These are phyloP conservation scores for Cosmorhoe ocellata DNA, from an alignment of 2,888 invertebrate genomes.

Conservation along the genomic window DNA sequence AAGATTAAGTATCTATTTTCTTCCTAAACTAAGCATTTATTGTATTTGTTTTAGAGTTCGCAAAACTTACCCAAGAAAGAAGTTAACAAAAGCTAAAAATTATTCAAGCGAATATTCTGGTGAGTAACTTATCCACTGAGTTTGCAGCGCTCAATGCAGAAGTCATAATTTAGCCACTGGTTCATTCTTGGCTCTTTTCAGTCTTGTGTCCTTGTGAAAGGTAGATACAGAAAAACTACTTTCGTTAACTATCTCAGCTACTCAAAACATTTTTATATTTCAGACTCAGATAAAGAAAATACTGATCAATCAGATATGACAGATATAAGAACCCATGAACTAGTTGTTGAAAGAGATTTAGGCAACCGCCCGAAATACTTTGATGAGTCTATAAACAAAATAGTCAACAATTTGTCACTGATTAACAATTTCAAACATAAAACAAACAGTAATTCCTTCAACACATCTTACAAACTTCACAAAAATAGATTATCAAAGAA, in stretches of 20 bases:
- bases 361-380: conserved; percentile 36
- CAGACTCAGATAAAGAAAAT: conserved; percentile 72
- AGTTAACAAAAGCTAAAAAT: conserved; percentile 44
- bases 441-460: conserved; percentile 35
- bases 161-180: no score
- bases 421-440: conserved; percentile 46
- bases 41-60: conserved; percentile 43
- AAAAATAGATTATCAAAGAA: conserved; percentile 47
- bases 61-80: conserved; percentile 49
- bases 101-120: conserved; percentile 39
- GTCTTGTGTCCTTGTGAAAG: no score
- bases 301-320: conserved; percentile 44
- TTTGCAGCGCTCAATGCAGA: no score
- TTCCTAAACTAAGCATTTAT: no score
- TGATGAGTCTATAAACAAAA: conserved; percentile 65
- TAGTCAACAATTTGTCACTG: conserved; percentile 55
- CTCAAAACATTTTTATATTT: conserved; percentile 25
- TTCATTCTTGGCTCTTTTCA: no score
- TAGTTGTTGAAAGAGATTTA: conserved; percentile 57
- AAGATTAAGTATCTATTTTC: no score
- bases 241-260: no score
- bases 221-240: no score
- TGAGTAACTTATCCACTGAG: background rate
- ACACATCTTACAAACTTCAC: conserved; percentile 34
- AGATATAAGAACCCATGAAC: conserved; percentile 56